Conservation (phyloP, 2,113 vertebrate genomes). For the Narcine bancroftii region DNA sequence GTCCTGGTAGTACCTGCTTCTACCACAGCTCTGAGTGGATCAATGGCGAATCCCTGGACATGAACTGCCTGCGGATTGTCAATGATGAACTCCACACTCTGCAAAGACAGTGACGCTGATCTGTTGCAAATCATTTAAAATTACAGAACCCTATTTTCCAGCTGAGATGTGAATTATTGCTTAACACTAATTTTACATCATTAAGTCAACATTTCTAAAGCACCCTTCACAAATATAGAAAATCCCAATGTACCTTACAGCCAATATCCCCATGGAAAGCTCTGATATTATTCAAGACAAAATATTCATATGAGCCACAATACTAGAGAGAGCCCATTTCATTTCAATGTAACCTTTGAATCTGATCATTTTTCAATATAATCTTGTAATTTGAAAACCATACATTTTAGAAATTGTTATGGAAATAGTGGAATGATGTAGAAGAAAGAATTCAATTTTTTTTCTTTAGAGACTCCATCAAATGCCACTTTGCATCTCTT, state of each 20-base stretch:
- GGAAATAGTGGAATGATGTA: background rate
- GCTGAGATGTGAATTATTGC: background rate
- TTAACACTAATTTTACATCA: background rate
- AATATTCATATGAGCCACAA: background rate
- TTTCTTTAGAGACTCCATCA: background rate
- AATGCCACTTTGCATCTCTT: background rate
- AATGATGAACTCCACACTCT: constrained; percentile 66
- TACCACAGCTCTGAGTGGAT: constrained; percentile 54
- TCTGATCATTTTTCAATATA: background rate
- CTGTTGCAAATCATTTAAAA: background rate
- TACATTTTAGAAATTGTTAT: background rate
- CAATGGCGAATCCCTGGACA: constrained; percentile 66
- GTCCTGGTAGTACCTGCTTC: constrained; percentile 57
- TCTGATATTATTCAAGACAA: too few relatives aligned
- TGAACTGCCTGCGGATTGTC: constrained; percentile 53
- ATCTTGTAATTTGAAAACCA: background rate
- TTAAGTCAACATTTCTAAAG: background rate
- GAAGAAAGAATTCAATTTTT: background rate
- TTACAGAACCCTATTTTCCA: background rate
- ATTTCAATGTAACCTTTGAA: background rate
- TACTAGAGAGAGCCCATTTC: background rate
- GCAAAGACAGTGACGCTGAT: background rate
- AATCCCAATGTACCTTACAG: too few relatives aligned
- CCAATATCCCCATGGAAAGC: too few relatives aligned
- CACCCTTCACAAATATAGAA: too few relatives aligned